Conservation (phyloP, 2,888 invertebrate genomes). For the Eilema caniola region DNA sequence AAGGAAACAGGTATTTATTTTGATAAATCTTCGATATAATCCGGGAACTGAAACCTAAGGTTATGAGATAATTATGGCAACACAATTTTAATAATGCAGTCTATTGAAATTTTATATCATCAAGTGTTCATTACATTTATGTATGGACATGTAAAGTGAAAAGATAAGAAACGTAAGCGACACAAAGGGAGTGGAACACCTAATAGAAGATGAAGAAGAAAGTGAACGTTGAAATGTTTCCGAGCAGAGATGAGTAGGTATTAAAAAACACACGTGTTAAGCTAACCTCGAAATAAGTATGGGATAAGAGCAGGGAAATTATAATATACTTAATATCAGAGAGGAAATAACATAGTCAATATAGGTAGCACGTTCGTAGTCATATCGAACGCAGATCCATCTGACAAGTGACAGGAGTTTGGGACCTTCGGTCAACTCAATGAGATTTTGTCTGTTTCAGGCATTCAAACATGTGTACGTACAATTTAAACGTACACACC, state of each 20-base stretch:
- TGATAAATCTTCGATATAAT: conserved; percentile 45
- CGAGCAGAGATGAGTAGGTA: background rate
- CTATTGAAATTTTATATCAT: background rate
- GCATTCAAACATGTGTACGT: background rate
- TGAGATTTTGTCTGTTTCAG: background rate
- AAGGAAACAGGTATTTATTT: conserved; percentile 60
- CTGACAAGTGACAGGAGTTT: background rate
- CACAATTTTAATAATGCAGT: background rate
- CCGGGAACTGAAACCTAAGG: conserved; percentile 30
- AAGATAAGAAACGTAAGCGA: background rate
- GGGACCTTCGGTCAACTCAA: background rate
- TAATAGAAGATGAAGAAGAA: background rate
- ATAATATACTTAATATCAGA: background rate
- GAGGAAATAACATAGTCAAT: background rate
- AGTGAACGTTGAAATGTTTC: background rate
- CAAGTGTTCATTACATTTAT: background rate
- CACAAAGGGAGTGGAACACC: background rate
- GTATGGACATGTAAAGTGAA: background rate
- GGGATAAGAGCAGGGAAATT: background rate
- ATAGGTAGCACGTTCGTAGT: no score
- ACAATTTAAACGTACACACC: background rate
- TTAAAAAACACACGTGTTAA: background rate
- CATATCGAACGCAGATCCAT: background rate
- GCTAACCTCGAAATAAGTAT: background rate
- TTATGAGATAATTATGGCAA: conserved; percentile 8